phyloP scores from a whole-genome alignment of 1,140 invertebrate genomes.

The Pseudomyrmex dendroicus region DNA sequence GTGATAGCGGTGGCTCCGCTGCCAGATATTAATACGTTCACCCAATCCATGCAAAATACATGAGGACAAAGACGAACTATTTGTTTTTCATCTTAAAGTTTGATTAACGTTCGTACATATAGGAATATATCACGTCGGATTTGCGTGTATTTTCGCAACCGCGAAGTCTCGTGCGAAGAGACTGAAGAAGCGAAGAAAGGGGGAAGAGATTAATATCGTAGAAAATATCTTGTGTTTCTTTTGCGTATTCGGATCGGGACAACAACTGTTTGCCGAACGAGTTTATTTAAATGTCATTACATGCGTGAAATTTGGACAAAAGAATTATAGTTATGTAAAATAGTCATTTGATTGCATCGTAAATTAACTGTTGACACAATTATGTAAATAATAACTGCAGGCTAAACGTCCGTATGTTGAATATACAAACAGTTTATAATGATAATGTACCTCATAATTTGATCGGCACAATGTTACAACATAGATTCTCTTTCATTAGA shows the following conservation, averaged over 20 bases:
- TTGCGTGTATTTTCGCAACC: slow-evolving; percentile 24
- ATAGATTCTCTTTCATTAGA: too few species aligned
- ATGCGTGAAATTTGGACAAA: slow-evolving; percentile 2
- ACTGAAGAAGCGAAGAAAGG: too few species aligned
- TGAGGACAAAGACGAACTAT: slow-evolving; percentile 40
- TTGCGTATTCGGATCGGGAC: background rate
- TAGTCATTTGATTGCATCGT: background rate
- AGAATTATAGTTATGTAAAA: background rate
- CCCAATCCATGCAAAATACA: slow-evolving; percentile 40
- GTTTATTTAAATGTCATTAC: slow-evolving; percentile 7
- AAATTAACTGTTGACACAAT: slow-evolving; percentile 7
- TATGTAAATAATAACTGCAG: slow-evolving; percentile 20
- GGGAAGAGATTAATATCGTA: background rate
- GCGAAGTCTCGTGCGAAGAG: background rate
- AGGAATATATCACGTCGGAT: slow-evolving; percentile 33
- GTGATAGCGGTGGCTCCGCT: slow-evolving; percentile 14
- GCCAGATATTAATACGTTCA: slow-evolving; percentile 39
- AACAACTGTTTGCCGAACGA: background rate
- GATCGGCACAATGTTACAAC: too few species aligned
- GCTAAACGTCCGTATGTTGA: too few species aligned
- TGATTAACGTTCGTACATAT: slow-evolving; percentile 28
- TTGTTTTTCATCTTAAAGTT: slow-evolving; percentile 60
- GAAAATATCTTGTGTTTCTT: slow-evolving; percentile 7
- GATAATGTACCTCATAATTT: too few species aligned
- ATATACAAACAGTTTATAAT: background rate